Evolutionary conservation across 2,888 invertebrate species (phyloP).

Genomic region (Dryobota labecula): DNA sequence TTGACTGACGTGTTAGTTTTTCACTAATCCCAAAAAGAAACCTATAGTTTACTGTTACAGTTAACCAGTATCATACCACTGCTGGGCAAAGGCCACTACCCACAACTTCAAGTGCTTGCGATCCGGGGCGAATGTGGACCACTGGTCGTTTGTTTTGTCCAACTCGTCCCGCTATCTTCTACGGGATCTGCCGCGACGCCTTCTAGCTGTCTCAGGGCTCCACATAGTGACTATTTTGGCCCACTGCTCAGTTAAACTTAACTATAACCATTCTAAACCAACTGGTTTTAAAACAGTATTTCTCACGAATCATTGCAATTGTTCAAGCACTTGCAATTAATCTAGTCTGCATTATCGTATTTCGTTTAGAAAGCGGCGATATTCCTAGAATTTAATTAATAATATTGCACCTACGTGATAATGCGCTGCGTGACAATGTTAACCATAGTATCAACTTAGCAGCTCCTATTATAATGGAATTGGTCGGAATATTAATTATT

Average conservation of each 20-base stretch:
- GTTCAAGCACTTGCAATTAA: background rate
- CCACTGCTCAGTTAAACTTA: background rate
- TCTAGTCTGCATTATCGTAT: slow-evolving; percentile 28
- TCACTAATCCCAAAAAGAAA: background rate
- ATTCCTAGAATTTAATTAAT: slow-evolving; percentile 16
- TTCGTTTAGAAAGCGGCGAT: slow-evolving; percentile 7
- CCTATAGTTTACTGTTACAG: background rate
- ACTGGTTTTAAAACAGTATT: background rate
- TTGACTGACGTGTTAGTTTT: background rate
- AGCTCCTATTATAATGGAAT: background rate
- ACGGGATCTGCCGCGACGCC: too few relatives aligned
- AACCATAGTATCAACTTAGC: too few relatives aligned
- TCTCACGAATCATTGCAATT: background rate
- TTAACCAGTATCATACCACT: too few relatives aligned
- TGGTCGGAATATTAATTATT: background rate
- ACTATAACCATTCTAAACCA: background rate
- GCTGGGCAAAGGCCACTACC: background rate
- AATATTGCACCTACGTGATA: background rate
- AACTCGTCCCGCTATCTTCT: too few relatives aligned
- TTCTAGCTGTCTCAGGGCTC: too few relatives aligned
- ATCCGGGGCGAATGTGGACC: too few relatives aligned
- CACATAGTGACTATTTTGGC: too few relatives aligned
- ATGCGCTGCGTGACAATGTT: background rate
- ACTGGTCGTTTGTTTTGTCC: too few relatives aligned
- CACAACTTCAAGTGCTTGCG: background rate